Evolutionary conservation across 2,113 vertebrate genomes (phyloP).

Genomic region (Centropus bengalensis): DNA sequence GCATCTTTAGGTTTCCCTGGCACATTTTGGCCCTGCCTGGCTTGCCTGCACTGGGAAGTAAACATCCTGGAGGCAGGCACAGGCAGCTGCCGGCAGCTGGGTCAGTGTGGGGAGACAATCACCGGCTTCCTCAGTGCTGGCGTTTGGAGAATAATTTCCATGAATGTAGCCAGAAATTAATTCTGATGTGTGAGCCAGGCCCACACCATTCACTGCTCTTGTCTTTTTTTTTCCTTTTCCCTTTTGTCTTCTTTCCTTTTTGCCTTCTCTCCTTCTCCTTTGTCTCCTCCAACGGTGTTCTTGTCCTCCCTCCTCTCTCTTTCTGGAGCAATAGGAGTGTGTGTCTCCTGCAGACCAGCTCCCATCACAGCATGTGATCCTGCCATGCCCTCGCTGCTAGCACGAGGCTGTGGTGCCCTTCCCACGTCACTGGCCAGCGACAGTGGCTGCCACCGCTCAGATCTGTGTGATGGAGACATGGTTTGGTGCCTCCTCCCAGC

Average conservation of each 20-base stretch:
- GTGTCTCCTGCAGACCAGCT: not conserved
- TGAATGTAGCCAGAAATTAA: conserved; percentile 17
- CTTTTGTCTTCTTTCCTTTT: not conserved
- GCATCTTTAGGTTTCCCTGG: not conserved
- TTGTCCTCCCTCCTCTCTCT: not conserved
- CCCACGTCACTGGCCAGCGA: not conserved
- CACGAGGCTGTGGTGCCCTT: not conserved
- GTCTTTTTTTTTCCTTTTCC: not conserved
- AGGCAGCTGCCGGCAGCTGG: conserved; percentile 33
- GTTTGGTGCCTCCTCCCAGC: not conserved
- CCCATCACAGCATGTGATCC: not conserved
- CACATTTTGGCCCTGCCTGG: not conserved
- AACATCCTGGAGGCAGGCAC: conserved; percentile 62
- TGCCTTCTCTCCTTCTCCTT: not conserved
- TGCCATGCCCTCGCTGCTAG: not conserved
- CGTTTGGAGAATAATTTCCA: conserved; percentile 67
- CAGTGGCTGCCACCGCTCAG: not conserved
- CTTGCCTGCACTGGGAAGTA: conserved; percentile 42
- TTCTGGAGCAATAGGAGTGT: rapidly evolving
- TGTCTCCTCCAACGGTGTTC: not conserved
- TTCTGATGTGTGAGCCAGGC: not conserved
- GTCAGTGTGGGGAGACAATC: conserved; percentile 45
- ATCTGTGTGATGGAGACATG: not conserved
- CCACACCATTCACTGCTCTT: not conserved
- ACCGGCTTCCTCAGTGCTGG: conserved; percentile 58